Conservation (phyloP, 2,888 invertebrate genomes). For the Agrilus cyanescens region DNA sequence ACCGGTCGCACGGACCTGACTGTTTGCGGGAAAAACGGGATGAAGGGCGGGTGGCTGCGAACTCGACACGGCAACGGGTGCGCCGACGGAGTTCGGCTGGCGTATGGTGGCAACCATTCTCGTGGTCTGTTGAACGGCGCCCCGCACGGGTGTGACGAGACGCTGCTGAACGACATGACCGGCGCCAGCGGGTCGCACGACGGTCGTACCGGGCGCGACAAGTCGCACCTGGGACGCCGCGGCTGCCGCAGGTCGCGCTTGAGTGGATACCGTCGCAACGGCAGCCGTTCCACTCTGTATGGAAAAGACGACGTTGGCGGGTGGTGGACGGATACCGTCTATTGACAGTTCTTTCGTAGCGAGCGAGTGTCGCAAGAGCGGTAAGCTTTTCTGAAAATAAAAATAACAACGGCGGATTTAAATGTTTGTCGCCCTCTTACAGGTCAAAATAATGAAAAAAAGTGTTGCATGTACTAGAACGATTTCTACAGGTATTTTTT, state of each 20-base stretch:
- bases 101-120: slow-evolving; percentile 33
- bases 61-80: slow-evolving; percentile 30
- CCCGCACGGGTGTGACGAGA: slow-evolving; percentile 38
- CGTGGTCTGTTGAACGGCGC: slow-evolving; percentile 26
- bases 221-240: slow-evolving; percentile 51
- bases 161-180: slow-evolving; percentile 39
- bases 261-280: slow-evolving; percentile 24
- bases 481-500: no score
- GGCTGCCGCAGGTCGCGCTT: slow-evolving; percentile 35
- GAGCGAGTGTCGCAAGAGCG: slow-evolving; percentile 80
- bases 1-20: slow-evolving; percentile 19
- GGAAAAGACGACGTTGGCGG: slow-evolving; percentile 55
- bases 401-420: slow-evolving; percentile 17
- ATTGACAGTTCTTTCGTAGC: slow-evolving; percentile 84
- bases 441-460: no score
- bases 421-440: no score
- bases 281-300: slow-evolving; percentile 36
- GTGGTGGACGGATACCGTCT: slow-evolving; percentile 89
- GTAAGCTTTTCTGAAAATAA: slow-evolving; percentile 78
- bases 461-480: no score
- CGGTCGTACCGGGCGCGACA: slow-evolving; percentile 40
- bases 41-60: slow-evolving; percentile 36
- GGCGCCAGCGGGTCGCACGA: slow-evolving; percentile 39
- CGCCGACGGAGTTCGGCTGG: slow-evolving; percentile 25
- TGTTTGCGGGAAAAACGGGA: slow-evolving; percentile 29